phyloP scores from a whole-genome alignment of 2,797 vertebrate genomes.

The Notamacropus eugenii region DNA sequence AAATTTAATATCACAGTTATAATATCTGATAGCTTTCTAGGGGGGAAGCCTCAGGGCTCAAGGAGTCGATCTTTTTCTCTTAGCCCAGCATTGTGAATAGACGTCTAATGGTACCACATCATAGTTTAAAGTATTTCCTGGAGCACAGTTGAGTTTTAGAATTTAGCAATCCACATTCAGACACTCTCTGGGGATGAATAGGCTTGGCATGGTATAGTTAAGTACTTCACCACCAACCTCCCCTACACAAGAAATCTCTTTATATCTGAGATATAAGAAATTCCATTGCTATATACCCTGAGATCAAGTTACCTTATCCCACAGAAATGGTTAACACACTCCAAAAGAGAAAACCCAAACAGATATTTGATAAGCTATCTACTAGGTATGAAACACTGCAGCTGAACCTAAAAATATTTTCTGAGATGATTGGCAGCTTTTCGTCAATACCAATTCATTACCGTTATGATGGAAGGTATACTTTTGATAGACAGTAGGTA shows the following conservation, averaged over 20 bases:
- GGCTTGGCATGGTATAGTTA: slow-evolving; percentile 25
- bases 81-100: slow-evolving; percentile 61
- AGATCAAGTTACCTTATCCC: slow-evolving; percentile 62
- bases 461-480: slow-evolving; percentile 44
- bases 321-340: slow-evolving; percentile 57
- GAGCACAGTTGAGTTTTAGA: slow-evolving; percentile 36
- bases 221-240: slow-evolving; percentile 55
- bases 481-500: slow-evolving; percentile 53
- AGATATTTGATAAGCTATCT: slow-evolving; percentile 69
- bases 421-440: slow-evolving; percentile 61
- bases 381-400: slow-evolving; percentile 8
- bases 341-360: slow-evolving; percentile 58
- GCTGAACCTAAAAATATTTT: slow-evolving; percentile 57
- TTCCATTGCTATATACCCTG: slow-evolving; percentile 49
- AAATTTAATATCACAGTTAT: slow-evolving; percentile 5
- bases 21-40: slow-evolving; percentile 48
- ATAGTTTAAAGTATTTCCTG: slow-evolving; percentile 64
- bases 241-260: slow-evolving; percentile 22
- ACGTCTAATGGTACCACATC: slow-evolving; percentile 24
- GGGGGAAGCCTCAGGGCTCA: slow-evolving; percentile 44
- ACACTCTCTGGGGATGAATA: slow-evolving; percentile 5
- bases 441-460: slow-evolving; percentile 55
- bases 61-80: slow-evolving; percentile 62
- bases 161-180: slow-evolving; percentile 43
- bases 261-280: slow-evolving; percentile 59